Evolutionary conservation across 2,113 vertebrate species (phyloP), one percentile per base, ranked within the genome.

Genomic region (Pantherophis guttatus): DNA sequence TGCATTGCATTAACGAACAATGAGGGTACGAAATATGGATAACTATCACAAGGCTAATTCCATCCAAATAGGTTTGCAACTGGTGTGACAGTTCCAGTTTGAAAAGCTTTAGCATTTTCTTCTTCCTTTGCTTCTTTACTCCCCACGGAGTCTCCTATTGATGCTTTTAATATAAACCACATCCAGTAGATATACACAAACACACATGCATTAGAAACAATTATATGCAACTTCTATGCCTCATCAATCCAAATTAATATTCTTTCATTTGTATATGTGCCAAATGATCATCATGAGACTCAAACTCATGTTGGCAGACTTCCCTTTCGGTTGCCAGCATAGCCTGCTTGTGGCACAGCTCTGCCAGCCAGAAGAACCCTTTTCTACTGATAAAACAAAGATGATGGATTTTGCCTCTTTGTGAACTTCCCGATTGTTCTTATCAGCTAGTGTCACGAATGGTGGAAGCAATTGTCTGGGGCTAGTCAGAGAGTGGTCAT

Each of bases 371-470:
- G 33, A 92, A 85, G 65, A n/a, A 50, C 6, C 26, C 65, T 89
- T 92, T 89, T 26, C 62, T 81, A 65, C 92, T 81, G 65, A 92
- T 92, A 58, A 88, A 92, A 52, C 57, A 33, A 65, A 57, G 57
- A 15, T 89, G 92, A 92, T 92, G 92, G 87, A 92, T 89, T 89
- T 48, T 89, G 87, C 44, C 92, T 89, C 92, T 92, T 92, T 92
- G 92, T 92, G 62, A 81, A 92, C 52, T 81, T 92, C 87, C 88
- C n/a, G 29, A 17, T 85, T 85, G 58, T 70, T 70, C 87, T 89
- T 85, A 89, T 89, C 92, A 57, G 92, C 23, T 12, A 24, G 21
- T 70, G 53, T 85, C 10, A 50, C n/a, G 53, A 89, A 58, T 17
- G 39, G 48, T 11, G 6, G 65, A 50, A 29, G 65, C 87, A 50